Conservation (phyloP, 2,797 vertebrate genomes). For the Diplodus puntazzo region DNA sequence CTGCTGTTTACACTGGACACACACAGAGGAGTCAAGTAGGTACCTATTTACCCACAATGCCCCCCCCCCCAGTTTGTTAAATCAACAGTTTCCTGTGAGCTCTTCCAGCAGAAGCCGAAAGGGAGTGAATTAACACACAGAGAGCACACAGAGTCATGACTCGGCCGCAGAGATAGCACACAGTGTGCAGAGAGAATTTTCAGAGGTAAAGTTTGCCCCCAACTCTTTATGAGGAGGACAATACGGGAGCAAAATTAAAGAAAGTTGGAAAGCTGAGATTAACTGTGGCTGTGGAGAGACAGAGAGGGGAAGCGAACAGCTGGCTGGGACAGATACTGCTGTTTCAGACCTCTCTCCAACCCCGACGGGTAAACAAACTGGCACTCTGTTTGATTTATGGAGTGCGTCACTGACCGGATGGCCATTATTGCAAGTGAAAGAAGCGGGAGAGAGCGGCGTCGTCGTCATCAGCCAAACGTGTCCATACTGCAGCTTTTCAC, state of each 20-base stretch:
- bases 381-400: slow-evolving; percentile 86
- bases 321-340: slow-evolving; percentile 85
- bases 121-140: slow-evolving; percentile 40
- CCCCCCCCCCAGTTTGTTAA: slow-evolving; percentile 11
- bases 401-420: slow-evolving; percentile 73
- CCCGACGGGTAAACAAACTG: slow-evolving; percentile 83
- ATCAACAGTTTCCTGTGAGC: slow-evolving; percentile 48
- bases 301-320: slow-evolving; percentile 74
- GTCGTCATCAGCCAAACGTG: slow-evolving; percentile 71
- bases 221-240: slow-evolving; percentile 75
- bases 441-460: slow-evolving; percentile 58
- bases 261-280: slow-evolving; percentile 80
- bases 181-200: slow-evolving; percentile 10
- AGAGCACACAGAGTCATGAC: slow-evolving; percentile 44
- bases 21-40: slow-evolving; percentile 49
- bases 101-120: slow-evolving; percentile 22
- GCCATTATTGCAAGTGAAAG: slow-evolving; percentile 82
- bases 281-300: slow-evolving; percentile 62
- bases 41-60: slow-evolving; percentile 51
- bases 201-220: slow-evolving; percentile 61
- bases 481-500: slow-evolving; percentile 75
- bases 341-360: slow-evolving; percentile 78
- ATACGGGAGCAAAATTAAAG: slow-evolving; percentile 71
- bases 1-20: slow-evolving; percentile 58
- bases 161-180: slow-evolving; percentile 33